Base-by-base conservation (phyloP, 2,888 invertebrate species). In the Anagyrus pseudococci region DNA sequence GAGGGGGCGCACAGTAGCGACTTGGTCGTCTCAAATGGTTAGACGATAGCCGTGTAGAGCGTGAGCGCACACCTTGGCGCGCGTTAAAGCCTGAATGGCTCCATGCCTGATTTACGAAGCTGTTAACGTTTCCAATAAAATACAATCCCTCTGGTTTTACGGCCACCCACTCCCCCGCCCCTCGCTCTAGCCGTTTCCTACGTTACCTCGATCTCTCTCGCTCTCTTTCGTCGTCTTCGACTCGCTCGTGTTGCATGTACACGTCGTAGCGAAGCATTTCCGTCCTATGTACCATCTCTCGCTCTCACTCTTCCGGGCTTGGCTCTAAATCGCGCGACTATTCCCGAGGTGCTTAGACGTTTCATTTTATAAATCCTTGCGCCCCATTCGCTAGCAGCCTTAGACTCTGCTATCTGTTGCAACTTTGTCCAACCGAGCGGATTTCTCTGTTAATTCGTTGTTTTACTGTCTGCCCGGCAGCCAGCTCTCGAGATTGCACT, bases 111-210 rank as follows among this genome's bases (percentile, higher is more conserved):
- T 77, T 75, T 76, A 75, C 70, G 73, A 70, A 73, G 74, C 72
- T 71, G 74, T 77, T 75, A 76, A 79, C 72, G 76, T 75, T 72
- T 74, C 73, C 77, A 75, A 78, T 78, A 76, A 77, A 78, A 77
- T 75, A 77, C 74, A 74, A 73, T 71, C 71, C 63, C 66, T 63
- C 71, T 67, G 70, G 70, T 76, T 77, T 77, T 75, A 76, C 72
- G 71, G 73, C 74, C 37, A 40, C 40, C 60, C 23, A 23, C 29
- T 13, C 15, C 49, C n/a, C 48, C 19, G 33, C 43, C 46, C 37
- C 26, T 26, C 10, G 13, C 43, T 37, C 13, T 37, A 10, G 13
- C 43, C 10, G 60, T 50, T n/a, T 19, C 1, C n/a, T 57, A 53
- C 50, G 47, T 56, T 59, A 50, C 64, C 43, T 56, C 59, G 64